Conservation (phyloP, 2,113 vertebrate species). For the Octodon degus region DNA sequence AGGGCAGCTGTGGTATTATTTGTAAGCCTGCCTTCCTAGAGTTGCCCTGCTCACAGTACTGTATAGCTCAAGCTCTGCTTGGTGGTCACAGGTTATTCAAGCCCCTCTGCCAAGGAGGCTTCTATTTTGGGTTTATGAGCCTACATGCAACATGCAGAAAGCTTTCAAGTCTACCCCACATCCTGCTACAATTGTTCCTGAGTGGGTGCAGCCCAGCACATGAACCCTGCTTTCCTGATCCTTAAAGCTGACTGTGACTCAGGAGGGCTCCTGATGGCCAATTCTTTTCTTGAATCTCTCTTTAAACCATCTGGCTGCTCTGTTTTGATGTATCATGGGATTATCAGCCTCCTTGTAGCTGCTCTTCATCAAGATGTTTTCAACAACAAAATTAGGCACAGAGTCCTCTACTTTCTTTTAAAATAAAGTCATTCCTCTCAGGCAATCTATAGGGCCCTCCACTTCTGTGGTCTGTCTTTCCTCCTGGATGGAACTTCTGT, state of each 20-base stretch:
- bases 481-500: background rate
- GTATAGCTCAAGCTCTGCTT: background rate
- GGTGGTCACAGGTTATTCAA: background rate
- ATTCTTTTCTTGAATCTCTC: background rate
- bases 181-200: background rate
- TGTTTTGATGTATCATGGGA: background rate
- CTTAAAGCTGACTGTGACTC: background rate
- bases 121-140: background rate
- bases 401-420: background rate
- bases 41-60: background rate
- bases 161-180: conserved; percentile 43
- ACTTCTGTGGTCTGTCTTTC: background rate
- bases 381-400: background rate
- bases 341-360: background rate
- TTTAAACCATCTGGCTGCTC: background rate
- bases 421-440: background rate
- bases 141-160: background rate
- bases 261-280: background rate
- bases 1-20: background rate
- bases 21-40: background rate
- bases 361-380: background rate
- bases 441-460: background rate
- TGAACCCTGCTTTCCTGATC: background rate
- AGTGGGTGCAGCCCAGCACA: background rate
- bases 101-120: background rate